Evolutionary conservation across 1,140 invertebrate genomes (phyloP), one percentile per base, ranked within the genome.

Genomic region (Leptoteleia sp.): DNA sequence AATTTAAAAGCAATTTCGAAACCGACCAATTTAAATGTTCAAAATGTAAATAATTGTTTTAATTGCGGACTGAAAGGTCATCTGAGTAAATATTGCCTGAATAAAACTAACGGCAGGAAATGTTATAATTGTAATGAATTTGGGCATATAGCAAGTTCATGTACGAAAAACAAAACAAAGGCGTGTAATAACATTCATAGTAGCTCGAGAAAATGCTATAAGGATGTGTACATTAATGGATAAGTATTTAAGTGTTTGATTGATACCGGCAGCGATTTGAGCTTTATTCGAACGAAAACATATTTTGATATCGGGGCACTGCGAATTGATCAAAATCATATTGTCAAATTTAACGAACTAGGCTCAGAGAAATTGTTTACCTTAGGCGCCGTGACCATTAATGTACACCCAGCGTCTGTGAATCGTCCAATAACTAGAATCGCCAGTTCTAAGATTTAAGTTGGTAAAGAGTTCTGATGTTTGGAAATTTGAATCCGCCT

Each of bases 241-340:
- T 16, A 48, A 25, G 15, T 13, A 1, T 61, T 37, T 33, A 47
- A 37, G 47, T 64, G 43, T 12, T 64, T 80, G 8, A 57, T 77
- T 9, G 73, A 55, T 16, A 65, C 76, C 0, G 76, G 70, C 0
- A 79, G 76, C 29, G 76, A 79, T 42, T 9, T 70, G 12, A 59
- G 52, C 37, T 43, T 80, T 27, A 57, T 80, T 11, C 16, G 57
- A 16, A 7, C 17, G 0, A 11, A 65, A 15, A 45, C 15, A 2
- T 76, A 62, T 72, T 50, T n/a, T n/a, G 33, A 68, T 43, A 68
- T 80, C 1, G 67, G 61, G 11, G 72, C 78, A 2, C 55, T 61
- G n/a, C 4, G 4, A 11, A 4, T 72, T 12, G 15, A 76, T 11
- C 64, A 29, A 27, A 13, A 7, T 8, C 29, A 48, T 15, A 15